Evolutionary conservation across 2,113 vertebrate genomes (phyloP), one percentile per base, ranked within the genome.

Genomic region (Mormyrus iriodes): DNA sequence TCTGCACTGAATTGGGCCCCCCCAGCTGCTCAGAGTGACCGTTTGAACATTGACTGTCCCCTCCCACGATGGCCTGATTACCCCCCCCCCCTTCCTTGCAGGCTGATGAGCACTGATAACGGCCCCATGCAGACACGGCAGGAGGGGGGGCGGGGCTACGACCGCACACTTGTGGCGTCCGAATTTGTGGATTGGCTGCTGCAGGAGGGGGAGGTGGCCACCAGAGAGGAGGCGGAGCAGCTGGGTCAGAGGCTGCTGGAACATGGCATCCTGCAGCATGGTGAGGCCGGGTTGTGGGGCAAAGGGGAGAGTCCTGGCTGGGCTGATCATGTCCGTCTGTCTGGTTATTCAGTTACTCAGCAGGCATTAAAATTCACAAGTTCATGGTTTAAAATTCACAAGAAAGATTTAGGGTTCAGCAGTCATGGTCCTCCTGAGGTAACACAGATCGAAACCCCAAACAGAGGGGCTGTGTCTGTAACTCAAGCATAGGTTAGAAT

Each of bases 201-300:
- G 4, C 97, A 97, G 93, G 98, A 98, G 87, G 97, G 97, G 0
- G 98, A 99, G 93, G 97, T 95, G 88, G 93, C 95, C 0, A 96
- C 95, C 0, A 95, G 98, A 87, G 92, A 95, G 27, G 98, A 99
- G 91, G 95, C 96, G 0, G 97, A 98, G 93, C 97, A 96, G 90
- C 97, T 99, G 0, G 97, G 98, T 21, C 95, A 96, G 13, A 94
- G 98, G 61, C 97, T 99, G 0, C 92, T 98, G 90, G 98, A 99
- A 65, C 97, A 98, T 0, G 97, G 97, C 39, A 98, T 99, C 92
- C 97, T 99, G 65, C 98, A 99, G 91, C 98, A 98, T 0, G 98
- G 98, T 99, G 93, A 97, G 69, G n/a, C 69, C 35, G 97, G 84
- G 39, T 31, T 48, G 51, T 82, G 61, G 87, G 88, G 88, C 91